phyloP scores from a whole-genome alignment of 1,140 invertebrate genomes.

The Leptopilina clavipes region DNA sequence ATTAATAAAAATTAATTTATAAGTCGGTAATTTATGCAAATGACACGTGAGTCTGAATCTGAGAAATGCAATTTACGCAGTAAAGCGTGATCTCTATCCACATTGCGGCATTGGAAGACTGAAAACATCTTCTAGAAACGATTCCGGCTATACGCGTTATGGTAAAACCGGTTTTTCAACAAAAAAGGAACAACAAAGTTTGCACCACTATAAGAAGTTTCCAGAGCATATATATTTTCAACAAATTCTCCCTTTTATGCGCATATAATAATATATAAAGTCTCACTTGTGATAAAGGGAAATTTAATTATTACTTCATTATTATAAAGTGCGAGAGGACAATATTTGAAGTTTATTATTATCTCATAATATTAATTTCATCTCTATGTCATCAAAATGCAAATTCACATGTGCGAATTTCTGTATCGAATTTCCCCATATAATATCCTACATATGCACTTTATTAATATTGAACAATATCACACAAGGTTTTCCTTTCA shows the following conservation, averaged over 20 bases:
- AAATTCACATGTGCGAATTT: too few species aligned
- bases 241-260: not conserved
- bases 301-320: not conserved
- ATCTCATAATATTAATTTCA: too few species aligned
- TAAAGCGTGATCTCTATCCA: slow-evolving; percentile 25
- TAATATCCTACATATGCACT: too few species aligned
- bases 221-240: not conserved
- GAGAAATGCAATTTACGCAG: slow-evolving; percentile 19
- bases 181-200: slow-evolving; percentile 12
- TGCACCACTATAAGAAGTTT: slow-evolving; percentile 6
- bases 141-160: slow-evolving; percentile 6
- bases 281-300: not conserved
- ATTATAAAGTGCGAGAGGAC: too few species aligned
- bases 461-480: too few species aligned
- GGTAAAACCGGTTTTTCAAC: not conserved
- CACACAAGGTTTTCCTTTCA: too few species aligned
- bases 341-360: too few species aligned
- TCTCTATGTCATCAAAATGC: too few species aligned
- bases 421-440: too few species aligned
- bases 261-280: not conserved
- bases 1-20: slow-evolving; percentile 15
- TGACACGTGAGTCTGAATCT: not conserved
- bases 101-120: slow-evolving; percentile 8
- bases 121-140: slow-evolving; percentile 28
- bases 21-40: slow-evolving; percentile 18